A percentile compares a stretch with the other conserved stretches of the same genome.
Conservation (phyloP, 2,797 vertebrate genomes). For the Enteromius radiatus region DNA sequence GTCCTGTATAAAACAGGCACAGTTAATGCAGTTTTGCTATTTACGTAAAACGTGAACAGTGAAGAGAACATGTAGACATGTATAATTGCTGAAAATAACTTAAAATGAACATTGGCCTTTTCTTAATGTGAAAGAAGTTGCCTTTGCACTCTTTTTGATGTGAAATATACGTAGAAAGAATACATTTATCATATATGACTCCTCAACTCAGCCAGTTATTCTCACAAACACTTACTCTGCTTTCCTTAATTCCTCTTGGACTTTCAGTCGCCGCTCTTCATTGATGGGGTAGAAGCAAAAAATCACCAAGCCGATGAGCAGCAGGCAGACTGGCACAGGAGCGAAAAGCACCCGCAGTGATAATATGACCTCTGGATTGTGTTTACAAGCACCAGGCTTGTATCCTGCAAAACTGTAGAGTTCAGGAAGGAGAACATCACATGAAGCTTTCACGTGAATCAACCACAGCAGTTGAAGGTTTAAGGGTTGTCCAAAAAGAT, state of each 20-base stretch:
- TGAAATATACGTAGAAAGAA: not conserved
- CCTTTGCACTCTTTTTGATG: not conserved
- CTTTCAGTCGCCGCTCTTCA: slow-evolving; percentile 64
- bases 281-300: slow-evolving; percentile 72
- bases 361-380: slow-evolving; percentile 56
- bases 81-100: not conserved
- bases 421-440: not conserved
- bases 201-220: not conserved
- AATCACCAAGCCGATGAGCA: slow-evolving; percentile 64
- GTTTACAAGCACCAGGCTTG: slow-evolving; percentile 57
- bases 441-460: not conserved
- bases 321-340: slow-evolving; percentile 66
- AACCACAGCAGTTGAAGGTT: not conserved
- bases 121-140: not conserved
- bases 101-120: not conserved
- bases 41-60: not conserved
- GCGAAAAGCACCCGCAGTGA: slow-evolving; percentile 67
- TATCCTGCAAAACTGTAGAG: slow-evolving; percentile 72
- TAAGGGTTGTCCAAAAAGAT: not conserved
- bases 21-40: not conserved
- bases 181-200: not conserved
- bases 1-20: not conserved
- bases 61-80: not conserved
- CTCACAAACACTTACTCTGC: slow-evolving; percentile 3
- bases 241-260: slow-evolving; percentile 58